A percentile compares a stretch with the other conserved stretches of the same genome.
Conservation (phyloP, 2,888 invertebrate genomes). For the Caenorhabditis zanzibari region DNA sequence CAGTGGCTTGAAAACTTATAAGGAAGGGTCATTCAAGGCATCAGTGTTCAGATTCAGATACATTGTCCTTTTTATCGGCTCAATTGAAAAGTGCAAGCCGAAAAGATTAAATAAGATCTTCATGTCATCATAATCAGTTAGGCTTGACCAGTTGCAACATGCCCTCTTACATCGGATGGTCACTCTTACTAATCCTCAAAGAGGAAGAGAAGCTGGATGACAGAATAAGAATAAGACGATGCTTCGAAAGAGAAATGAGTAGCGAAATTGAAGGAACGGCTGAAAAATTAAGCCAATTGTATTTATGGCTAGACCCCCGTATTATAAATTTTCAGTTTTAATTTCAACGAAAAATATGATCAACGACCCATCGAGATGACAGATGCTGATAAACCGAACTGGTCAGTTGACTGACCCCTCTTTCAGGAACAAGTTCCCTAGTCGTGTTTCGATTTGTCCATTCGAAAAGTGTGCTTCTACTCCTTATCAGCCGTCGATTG, state of each 20-base stretch:
- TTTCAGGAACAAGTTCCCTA: slow-evolving; percentile 14
- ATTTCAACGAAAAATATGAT: neutral
- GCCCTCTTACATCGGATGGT: slow-evolving; percentile 5
- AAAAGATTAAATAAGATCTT: slow-evolving; percentile 16
- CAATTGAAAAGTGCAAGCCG: slow-evolving; percentile 21
- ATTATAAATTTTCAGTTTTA: neutral
- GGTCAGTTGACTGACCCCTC: slow-evolving; percentile 30
- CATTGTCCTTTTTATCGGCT: neutral
- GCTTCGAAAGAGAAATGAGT: slow-evolving; percentile 1
- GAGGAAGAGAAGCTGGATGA: neutral
- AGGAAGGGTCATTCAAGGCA: slow-evolving; percentile 3
- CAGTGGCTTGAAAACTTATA: neutral
- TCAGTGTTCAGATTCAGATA: slow-evolving; percentile 24
- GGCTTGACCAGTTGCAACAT: slow-evolving; percentile 48
- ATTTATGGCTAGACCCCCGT: neutral
- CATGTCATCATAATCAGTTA: slow-evolving; percentile 25
- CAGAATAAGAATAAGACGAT: neutral
- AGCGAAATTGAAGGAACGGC: slow-evolving; percentile 20
- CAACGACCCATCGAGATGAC: slow-evolving; percentile 1
- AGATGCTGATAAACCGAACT: slow-evolving; percentile 13
- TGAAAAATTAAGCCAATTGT: slow-evolving; percentile 50
- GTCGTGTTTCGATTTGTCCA: neutral
- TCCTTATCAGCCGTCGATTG: slow-evolving; percentile 9
- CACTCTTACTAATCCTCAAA: slow-evolving; percentile 11
- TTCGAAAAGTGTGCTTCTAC: slow-evolving; percentile 14